Evolutionary conservation across 2,888 invertebrate species (phyloP), one percentile per base, ranked within the genome.

Genomic region (Clunio marinus): DNA sequence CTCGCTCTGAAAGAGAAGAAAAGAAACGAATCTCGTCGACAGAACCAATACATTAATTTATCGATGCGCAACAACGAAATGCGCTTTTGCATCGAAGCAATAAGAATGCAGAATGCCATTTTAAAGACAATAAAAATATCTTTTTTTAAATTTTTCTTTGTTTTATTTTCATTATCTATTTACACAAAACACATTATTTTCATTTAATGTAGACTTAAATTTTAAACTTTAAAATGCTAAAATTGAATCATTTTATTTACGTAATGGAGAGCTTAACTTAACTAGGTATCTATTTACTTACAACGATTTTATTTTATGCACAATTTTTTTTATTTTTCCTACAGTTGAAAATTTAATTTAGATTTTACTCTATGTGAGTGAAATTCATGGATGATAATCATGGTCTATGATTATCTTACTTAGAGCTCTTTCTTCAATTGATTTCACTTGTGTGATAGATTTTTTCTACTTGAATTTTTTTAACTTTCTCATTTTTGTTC

Each of bases 401-500:
- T 32, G 4, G 5, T 22, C 17, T 20, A 51, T 22, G 20, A 22
- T 51, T 22, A 10, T 32, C 32, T 10, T 10, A 32, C 10, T 32
- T 32, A 7, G 10, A 7, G 32, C 32, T 32, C 32, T 32, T 32
- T 32, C 20, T 51, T 22, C 51, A 41, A 51, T 51, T 20, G 51
- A 51, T 51, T 51, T 51, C 51, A 51, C 51, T 51, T 22, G 51
- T 51, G 51, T 51, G 15, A 51, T 17, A 22, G 41, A 41, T 41
- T 41, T 41, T n/a, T 41, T n/a, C 15, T 41, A 41, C 10, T 41
- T 32, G 5, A 32, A 32, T 7, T 7, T 7, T n/a, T 22, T 3
- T 17, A 51, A 51, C 51, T 51, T 51, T 51, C 51, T 20, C 22
- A 51, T 51, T 51, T 13, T 5, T 51, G n/a, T n/a, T 51, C 10